phyloP scores from a whole-genome alignment of 2,888 invertebrate genomes.

The Neoitamus cyanurus region DNA sequence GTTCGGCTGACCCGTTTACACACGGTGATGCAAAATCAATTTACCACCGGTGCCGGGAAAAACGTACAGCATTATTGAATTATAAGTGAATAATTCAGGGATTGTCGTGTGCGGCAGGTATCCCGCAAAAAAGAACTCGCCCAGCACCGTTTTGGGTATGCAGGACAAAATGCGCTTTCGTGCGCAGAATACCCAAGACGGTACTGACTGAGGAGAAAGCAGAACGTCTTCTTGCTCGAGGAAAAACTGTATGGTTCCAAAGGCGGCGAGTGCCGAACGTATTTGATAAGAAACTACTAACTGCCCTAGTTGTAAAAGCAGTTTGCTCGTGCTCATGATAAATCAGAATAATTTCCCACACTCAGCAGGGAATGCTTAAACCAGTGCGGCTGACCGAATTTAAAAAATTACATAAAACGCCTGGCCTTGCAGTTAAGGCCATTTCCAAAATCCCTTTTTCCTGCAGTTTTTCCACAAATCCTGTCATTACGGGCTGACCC shows the following conservation, averaged over 20 bases:
- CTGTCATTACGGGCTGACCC: neutral
- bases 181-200: neutral
- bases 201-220: neutral
- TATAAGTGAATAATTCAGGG: constrained; percentile 17
- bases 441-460: neutral
- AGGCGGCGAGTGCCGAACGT: neutral
- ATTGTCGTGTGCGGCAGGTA: neutral
- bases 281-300: neutral
- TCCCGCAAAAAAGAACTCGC: neutral
- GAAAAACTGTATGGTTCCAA: neutral
- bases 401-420: neutral
- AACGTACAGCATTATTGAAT: constrained; percentile 32
- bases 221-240: neutral
- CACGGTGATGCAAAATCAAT: constrained; percentile 33
- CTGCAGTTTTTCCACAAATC: neutral
- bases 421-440: neutral
- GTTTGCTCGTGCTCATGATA: neutral
- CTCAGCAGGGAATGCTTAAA: neutral
- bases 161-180: neutral
- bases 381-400: neutral
- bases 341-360: neutral
- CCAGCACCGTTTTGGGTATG: neutral
- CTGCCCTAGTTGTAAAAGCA: neutral
- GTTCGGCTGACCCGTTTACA: neutral
- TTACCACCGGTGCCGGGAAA: neutral